A percentile compares a stretch with the other conserved stretches of the same genome.
phyloP scores from a whole-genome alignment of 2,888 invertebrate genomes.

The Biston stratarius region DNA sequence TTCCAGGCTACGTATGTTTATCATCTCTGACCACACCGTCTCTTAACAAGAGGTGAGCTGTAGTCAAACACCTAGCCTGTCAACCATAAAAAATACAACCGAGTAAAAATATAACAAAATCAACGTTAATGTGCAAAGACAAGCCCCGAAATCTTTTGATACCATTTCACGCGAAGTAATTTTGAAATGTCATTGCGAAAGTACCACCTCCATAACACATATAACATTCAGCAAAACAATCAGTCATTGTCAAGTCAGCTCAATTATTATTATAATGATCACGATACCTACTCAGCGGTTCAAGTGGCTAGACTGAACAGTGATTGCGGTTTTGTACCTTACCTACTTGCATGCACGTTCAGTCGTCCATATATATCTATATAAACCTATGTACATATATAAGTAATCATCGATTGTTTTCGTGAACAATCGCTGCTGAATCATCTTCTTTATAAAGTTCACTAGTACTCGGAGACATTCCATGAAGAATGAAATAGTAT shows the following conservation, averaged over 20 bases:
- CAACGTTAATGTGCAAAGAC: neutral
- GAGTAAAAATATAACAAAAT: no score
- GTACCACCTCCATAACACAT: slow-evolving; percentile 1
- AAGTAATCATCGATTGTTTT: slow-evolving; percentile 8
- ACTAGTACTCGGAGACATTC: neutral
- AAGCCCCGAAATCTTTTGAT: neutral
- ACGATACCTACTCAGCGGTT: slow-evolving; percentile 15
- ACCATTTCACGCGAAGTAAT: neutral
- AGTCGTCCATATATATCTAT: neutral
- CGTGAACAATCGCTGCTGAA: slow-evolving; percentile 9
- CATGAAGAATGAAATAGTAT: neutral
- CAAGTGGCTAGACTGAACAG: slow-evolving; percentile 4
- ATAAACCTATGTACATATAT: neutral
- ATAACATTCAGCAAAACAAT: slow-evolving; percentile 20
- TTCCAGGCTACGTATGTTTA: no score
- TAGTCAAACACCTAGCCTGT: no score
- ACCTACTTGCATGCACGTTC: neutral
- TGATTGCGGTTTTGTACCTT: slow-evolving; percentile 8
- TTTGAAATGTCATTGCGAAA: slow-evolving; percentile 15
- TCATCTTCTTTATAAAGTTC: slow-evolving; percentile 3
- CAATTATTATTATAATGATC: slow-evolving; percentile 26
- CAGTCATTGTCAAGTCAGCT: slow-evolving; percentile 37
- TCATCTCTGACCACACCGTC: no score
- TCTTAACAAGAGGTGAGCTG: no score
- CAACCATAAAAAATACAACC: no score